These are phyloP conservation scores for Steatocranus sp. DNA, from an alignment of 2,797 vertebrate species.

Conservation along the genomic window DNA sequence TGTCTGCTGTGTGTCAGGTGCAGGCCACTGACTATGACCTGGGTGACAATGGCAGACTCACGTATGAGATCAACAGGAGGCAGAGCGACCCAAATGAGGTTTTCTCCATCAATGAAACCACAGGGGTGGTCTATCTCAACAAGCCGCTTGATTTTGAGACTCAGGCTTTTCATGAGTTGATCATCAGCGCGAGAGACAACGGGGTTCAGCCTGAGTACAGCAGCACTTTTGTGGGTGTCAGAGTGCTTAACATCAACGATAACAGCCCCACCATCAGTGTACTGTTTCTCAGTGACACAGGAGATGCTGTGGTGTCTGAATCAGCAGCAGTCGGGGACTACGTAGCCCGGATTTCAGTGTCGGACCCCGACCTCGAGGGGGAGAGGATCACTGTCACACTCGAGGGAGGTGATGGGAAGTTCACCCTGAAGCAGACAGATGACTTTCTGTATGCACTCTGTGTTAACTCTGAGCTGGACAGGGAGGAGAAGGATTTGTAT, in stretches of 20 bases:
- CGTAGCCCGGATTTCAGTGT: slow-evolving; percentile 85
- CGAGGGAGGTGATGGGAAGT: slow-evolving; percentile 76
- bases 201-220: slow-evolving; percentile 83
- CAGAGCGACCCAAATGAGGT: slow-evolving; percentile 71
- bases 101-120: slow-evolving; percentile 80
- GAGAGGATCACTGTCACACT: slow-evolving; percentile 62
- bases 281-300: slow-evolving; percentile 84
- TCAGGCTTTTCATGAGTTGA: slow-evolving; percentile 79
- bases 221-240: slow-evolving; percentile 79
- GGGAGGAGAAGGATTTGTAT: slow-evolving; percentile 80
- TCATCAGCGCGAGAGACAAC: slow-evolving; percentile 82
- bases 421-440: slow-evolving; percentile 74
- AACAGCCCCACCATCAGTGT: slow-evolving; percentile 82
- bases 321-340: slow-evolving; percentile 80
- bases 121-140: slow-evolving; percentile 79
- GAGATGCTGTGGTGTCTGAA: slow-evolving; percentile 81
- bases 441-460: slow-evolving; percentile 82
- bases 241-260: slow-evolving; percentile 87
- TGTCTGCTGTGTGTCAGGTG: slow-evolving; percentile 78
- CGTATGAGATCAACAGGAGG: slow-evolving; percentile 78
- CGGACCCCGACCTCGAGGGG: slow-evolving; percentile 79
- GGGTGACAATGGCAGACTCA: slow-evolving; percentile 78
- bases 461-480: slow-evolving; percentile 79
- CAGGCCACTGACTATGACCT: slow-evolving; percentile 83
- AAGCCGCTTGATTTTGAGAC: slow-evolving; percentile 84